Evolutionary conservation across 2,888 invertebrate genomes (phyloP), one percentile per base, ranked within the genome.

Genomic region (Leptogaster cylindrica): DNA sequence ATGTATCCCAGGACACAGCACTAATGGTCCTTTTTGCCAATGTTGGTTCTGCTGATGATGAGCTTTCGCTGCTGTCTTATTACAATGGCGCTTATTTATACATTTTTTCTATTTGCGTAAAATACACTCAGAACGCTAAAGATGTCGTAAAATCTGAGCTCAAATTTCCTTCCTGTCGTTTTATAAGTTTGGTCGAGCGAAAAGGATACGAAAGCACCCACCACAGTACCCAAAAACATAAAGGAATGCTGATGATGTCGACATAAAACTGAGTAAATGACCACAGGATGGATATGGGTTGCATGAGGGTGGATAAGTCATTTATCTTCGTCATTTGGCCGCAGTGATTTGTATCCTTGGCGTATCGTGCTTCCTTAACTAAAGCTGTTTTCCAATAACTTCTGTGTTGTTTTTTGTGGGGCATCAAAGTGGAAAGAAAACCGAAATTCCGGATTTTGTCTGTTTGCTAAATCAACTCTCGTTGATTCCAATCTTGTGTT

Each of bases 261-360:
- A 61, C 61, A 61, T 61, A 61, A 61, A 61, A 61, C 61, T 61
- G 61, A 44, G 44, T 44, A 61, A 61, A 61, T 61, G 61, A 44
- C 61, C 61, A 44, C 18, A 23, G 44, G 44, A 27, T 28, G 44
- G 28, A 61, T 61, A 27, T 44, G 61, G 61, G 61, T 61, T 44
- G 27, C 44, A 61, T 61, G 28, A 61, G 61, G 61, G 61, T 44
- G 61, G 44, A 44, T 41, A 44, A 41, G 41, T 61, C 61, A 61
- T 61, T 61, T 61, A 61, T 61, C 61, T 61, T 61, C 61, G 61
- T 44, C 61, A 61, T 61, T 61, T 61, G 44, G 61, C 44, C 61
- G 44, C 61, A 44, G 61, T 61, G 44, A 61, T 61, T 61, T 61
- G 44, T 41, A 16, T 33, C n/a, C 12, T 6, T 25, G 25, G 5